Percentiles rank a stretch among this genome's conserved stretches.
Conservation (phyloP, 2,888 invertebrate genomes). For the Agrochola lota region DNA sequence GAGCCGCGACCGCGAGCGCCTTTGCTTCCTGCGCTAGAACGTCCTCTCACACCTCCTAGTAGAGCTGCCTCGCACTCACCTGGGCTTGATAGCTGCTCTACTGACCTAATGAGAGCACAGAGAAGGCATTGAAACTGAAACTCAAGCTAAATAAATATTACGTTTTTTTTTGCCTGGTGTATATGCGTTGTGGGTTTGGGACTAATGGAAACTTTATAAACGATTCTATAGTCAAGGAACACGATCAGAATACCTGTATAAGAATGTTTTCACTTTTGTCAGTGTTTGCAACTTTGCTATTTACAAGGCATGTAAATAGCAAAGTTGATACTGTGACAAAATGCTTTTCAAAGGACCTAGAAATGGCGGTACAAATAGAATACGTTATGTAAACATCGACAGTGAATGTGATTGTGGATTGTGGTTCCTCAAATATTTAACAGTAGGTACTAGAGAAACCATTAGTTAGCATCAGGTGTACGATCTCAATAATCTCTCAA, state of each 20-base stretch:
- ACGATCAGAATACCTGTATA: too few species aligned
- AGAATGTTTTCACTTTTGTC: not conserved
- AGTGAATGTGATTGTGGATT: not conserved
- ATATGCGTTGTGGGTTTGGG: too few species aligned
- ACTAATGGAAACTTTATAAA: not conserved
- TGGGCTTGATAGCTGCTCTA: conserved; percentile 96
- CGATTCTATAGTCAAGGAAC: not conserved
- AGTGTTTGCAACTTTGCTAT: not conserved
- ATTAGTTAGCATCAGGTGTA: conserved; percentile 45
- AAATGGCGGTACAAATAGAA: not conserved
- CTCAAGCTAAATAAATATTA: not conserved
- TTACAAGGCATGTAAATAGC: too few species aligned
- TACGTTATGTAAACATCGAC: not conserved
- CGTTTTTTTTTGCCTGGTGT: too few species aligned
- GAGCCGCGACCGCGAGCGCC: conserved; percentile 92
- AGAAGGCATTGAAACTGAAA: not conserved
- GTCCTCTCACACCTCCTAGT: conserved; percentile 85
- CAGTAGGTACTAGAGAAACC: not conserved
- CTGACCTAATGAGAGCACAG: conserved; percentile 88
- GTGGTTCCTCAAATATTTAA: not conserved
- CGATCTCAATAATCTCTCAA: conserved; percentile 46
- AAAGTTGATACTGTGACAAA: not conserved
- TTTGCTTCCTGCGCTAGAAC: conserved; percentile 81
- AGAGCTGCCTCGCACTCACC: conserved; percentile 93
- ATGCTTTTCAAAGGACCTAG: not conserved